These are phyloP conservation scores for Drosophila ambigua DNA, from an alignment of 1,140 invertebrate genomes.

Conservation along the genomic window DNA sequence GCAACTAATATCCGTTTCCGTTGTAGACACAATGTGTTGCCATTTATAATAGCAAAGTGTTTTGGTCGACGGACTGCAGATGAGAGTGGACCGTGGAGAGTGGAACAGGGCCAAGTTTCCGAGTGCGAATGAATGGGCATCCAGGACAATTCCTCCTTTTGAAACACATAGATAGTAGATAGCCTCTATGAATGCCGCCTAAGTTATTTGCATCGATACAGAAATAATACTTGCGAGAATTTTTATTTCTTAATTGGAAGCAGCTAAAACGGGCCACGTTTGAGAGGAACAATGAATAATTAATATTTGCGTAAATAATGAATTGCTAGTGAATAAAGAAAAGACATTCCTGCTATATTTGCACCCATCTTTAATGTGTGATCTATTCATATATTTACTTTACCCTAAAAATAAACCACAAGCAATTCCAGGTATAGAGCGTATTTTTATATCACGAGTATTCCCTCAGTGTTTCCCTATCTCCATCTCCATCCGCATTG, in stretches of 20 bases:
- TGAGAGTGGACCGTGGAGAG: conserved; percentile 19
- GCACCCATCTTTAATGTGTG: no score
- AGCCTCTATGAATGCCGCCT: neutral
- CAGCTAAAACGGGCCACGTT: no score
- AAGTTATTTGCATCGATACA: conserved; percentile 8
- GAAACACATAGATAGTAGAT: neutral
- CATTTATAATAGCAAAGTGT: conserved; percentile 78
- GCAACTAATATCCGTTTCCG: conserved; percentile 82
- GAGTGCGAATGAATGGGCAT: conserved; percentile 25
- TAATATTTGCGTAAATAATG: no score
- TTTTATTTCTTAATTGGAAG: no score
- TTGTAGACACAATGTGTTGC: conserved; percentile 82
- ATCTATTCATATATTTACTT: no score
- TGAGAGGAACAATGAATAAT: no score
- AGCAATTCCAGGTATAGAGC: neutral
- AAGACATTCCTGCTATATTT: no score
- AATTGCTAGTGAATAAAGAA: no score
- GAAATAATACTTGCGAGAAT: no score
- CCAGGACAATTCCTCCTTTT: conserved; percentile 53
- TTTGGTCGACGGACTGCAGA: conserved; percentile 26
- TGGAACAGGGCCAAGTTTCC: conserved; percentile 27
- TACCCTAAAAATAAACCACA: no score
- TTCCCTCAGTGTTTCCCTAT: conserved; percentile 11
- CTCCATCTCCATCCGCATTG: no score
- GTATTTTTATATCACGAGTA: neutral